A percentile compares a stretch with the other conserved stretches of the same genome.
Conservation (phyloP, 2,888 invertebrate species). For the Micropterix aruncella region DNA sequence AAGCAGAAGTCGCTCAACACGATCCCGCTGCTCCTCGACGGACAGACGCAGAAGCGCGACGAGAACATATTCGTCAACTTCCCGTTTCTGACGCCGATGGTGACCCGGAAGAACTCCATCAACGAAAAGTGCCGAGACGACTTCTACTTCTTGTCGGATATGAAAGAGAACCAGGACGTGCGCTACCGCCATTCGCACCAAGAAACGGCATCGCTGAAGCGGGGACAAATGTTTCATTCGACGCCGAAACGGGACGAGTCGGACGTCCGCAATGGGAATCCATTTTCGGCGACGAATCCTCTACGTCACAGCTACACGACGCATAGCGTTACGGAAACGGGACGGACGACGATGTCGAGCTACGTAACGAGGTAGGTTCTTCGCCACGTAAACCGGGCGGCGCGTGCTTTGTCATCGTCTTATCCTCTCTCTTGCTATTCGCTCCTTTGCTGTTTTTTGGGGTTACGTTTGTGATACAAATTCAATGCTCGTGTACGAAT, state of each 20-base stretch:
- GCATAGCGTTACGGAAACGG: slow-evolving; percentile 19
- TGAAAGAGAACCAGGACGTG: slow-evolving; percentile 13
- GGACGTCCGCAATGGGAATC: slow-evolving; percentile 5
- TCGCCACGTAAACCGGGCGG: not conserved
- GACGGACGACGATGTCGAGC: slow-evolving; percentile 1
- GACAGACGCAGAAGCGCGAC: slow-evolving; percentile 17
- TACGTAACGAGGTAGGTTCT: slow-evolving; percentile 10
- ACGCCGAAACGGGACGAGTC: slow-evolving; percentile 19
- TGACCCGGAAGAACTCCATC: slow-evolving; percentile 34
- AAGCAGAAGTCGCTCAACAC: slow-evolving; percentile 36
- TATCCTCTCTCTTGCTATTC: not conserved
- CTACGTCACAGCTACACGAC: slow-evolving; percentile 28
- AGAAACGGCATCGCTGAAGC: not conserved
- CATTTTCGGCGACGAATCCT: slow-evolving; percentile 12
- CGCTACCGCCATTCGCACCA: slow-evolving; percentile 1
- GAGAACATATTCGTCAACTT: slow-evolving; percentile 39
- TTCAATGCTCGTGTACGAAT: too few relatives aligned
- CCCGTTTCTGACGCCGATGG: slow-evolving; percentile 43
- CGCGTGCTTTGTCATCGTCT: slow-evolving; percentile 1
- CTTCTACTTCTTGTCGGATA: slow-evolving; percentile 26
- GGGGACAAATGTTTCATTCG: slow-evolving; percentile 19
- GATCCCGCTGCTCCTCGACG: slow-evolving; percentile 28
- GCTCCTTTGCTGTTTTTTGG: too few relatives aligned
- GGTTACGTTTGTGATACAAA: too few relatives aligned
- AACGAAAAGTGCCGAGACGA: slow-evolving; percentile 26